phyloP scores from a whole-genome alignment of 2,797 vertebrate genomes.

The Gambelia wislizenii region DNA sequence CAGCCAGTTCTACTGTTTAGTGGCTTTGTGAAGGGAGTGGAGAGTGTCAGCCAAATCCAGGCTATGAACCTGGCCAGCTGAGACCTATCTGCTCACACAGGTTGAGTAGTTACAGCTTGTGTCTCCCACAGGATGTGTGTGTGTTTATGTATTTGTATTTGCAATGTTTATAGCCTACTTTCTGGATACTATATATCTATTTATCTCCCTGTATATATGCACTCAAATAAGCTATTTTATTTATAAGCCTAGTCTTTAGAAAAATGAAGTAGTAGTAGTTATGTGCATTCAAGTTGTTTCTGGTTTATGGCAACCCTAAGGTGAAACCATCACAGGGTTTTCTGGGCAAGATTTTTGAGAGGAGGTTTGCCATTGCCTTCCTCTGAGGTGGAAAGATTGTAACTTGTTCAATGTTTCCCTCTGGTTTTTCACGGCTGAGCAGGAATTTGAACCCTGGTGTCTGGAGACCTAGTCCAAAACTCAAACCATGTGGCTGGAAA shows the following conservation, averaged over 20 bases:
- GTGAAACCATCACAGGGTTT: too few species aligned
- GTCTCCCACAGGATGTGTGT: not conserved
- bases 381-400: too few species aligned
- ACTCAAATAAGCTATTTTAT: not conserved
- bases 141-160: not conserved
- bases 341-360: too few species aligned
- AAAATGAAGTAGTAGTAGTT: not conserved
- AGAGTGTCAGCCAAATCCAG: not conserved
- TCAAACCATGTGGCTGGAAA: not conserved
- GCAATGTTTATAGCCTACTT: too few species aligned
- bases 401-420: not conserved
- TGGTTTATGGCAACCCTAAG: too few species aligned
- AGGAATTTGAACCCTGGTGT: too few species aligned
- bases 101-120: not conserved
- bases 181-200: not conserved
- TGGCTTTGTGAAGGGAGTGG: not conserved
- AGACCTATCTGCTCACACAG: not conserved
- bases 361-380: too few species aligned
- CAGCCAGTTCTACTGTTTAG: constrained; percentile 20
- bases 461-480: too few species aligned
- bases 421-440: too few species aligned
- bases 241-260: not conserved
- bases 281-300: too few species aligned
- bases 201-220: not conserved
- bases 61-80: not conserved